Percentiles rank a stretch among this genome's conserved stretches.
These are phyloP conservation scores for Oscheius onirici DNA, from an alignment of 2,888 invertebrate genomes.

Conservation along the genomic window DNA sequence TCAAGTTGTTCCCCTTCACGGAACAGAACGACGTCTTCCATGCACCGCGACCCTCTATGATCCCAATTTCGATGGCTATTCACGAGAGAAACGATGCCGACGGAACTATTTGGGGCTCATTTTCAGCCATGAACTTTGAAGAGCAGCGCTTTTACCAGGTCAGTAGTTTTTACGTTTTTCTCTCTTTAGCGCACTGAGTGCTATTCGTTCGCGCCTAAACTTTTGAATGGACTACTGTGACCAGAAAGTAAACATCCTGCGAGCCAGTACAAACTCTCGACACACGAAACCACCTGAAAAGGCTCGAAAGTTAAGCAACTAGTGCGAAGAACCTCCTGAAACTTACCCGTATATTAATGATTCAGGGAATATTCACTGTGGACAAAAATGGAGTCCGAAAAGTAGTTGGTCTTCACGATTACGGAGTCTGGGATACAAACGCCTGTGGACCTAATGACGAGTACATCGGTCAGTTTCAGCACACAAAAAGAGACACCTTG, in stretches of 20 bases:
- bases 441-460: constrained; percentile 69
- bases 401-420: constrained; percentile 70
- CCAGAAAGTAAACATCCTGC: constrained; percentile 4
- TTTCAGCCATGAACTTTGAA: constrained; percentile 70
- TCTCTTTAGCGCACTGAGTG: not conserved
- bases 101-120: constrained; percentile 70
- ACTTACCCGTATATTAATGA: not conserved
- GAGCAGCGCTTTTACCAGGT: constrained; percentile 70
- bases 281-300: constrained; percentile 7
- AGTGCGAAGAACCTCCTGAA: not conserved
- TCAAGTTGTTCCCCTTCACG: constrained; percentile 69
- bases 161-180: constrained; percentile 9
- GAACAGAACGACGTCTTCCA: constrained; percentile 70
- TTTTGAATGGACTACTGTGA: constrained; percentile 13
- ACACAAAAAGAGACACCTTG: not conserved
- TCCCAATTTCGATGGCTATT: constrained; percentile 71
- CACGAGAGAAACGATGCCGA: constrained; percentile 67
- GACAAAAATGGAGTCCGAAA: constrained; percentile 63
- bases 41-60: constrained; percentile 65
- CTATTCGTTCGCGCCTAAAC: constrained; percentile 14
- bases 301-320: not conserved
- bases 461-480: constrained; percentile 61
- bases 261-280: constrained; percentile 11
- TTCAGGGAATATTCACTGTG: constrained; percentile 70
- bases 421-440: constrained; percentile 67